These are phyloP conservation scores for Apteryx mantelli DNA, from an alignment of 2,113 vertebrate genomes.

Conservation along the genomic window DNA sequence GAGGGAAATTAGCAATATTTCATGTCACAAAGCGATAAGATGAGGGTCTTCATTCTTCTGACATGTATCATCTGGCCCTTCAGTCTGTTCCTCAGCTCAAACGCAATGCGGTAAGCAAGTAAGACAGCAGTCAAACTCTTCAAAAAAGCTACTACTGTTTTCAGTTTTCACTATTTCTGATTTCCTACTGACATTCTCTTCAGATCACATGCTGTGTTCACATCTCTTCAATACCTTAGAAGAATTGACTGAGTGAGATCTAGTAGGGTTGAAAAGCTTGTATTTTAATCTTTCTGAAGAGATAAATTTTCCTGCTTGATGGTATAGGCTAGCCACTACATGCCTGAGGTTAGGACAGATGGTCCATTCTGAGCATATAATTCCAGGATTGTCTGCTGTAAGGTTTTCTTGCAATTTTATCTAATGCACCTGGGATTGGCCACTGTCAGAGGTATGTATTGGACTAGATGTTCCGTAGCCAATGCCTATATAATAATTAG, in stretches of 20 bases:
- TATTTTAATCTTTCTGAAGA: not conserved
- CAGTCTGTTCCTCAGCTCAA: not conserved
- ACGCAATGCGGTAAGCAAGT: not conserved
- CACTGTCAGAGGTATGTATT: not conserved
- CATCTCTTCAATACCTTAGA: not conserved
- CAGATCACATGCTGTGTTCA: not conserved
- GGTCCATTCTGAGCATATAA: not conserved
- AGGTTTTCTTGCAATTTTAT: not conserved
- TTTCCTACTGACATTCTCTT: slow-evolving; percentile 12
- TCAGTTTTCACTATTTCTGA: not conserved
- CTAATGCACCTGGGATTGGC: not conserved
- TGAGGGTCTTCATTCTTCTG: not conserved
- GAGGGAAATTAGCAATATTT: slow-evolving; percentile 18
- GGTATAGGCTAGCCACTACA: not conserved
- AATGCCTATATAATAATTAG: not conserved
- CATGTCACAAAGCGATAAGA: not conserved
- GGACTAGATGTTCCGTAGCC: not conserved
- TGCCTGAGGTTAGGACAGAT: not conserved
- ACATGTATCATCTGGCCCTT: not conserved
- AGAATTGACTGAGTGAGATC: not conserved
- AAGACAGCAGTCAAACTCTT: not conserved
- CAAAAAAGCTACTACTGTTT: slow-evolving; percentile 4
- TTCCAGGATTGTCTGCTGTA: not conserved
- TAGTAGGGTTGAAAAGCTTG: not conserved
- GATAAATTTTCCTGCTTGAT: not conserved